A percentile compares a stretch with the other conserved stretches of the same genome.
These are phyloP conservation scores for Drosophila littoralis DNA, from an alignment of 1,140 invertebrate species.

Conservation along the genomic window DNA sequence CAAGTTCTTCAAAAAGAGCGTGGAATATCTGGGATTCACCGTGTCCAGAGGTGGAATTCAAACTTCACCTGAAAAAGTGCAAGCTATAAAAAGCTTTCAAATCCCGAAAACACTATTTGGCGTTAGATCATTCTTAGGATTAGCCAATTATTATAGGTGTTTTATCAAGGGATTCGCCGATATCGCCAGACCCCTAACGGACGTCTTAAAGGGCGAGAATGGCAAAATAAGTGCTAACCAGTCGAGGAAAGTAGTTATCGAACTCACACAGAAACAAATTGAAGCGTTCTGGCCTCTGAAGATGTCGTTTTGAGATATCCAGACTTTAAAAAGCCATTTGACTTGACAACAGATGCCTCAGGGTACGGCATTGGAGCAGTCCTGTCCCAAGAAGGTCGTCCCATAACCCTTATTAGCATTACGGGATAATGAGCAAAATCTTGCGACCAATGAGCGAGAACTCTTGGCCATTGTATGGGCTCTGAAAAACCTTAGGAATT, in stretches of 20 bases:
- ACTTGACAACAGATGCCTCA: no score
- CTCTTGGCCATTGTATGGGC: no score
- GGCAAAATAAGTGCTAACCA: not conserved
- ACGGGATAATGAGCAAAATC: not conserved
- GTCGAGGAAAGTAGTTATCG: not conserved
- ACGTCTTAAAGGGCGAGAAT: not conserved
- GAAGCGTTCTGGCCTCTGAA: not conserved
- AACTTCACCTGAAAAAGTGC: no score
- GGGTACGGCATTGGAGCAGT: conserved; percentile 14
- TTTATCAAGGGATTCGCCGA: no score
- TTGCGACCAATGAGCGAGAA: no score
- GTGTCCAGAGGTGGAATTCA: no score
- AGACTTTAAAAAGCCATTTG: not conserved
- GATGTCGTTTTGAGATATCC: not conserved
- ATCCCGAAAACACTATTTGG: no score
- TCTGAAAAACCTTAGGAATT: conserved; percentile 1
- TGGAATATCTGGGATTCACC: no score
- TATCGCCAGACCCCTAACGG: not conserved
- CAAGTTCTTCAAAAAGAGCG: no score
- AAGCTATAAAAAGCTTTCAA: no score
- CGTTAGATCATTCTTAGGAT: no score
- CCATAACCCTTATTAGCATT: conserved; percentile 30
- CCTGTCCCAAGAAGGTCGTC: conserved; percentile 3
- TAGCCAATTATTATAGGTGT: no score
- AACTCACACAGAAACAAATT: not conserved